phyloP scores from a whole-genome alignment of 2,113 vertebrate genomes.

The Alexandromys fortis region DNA sequence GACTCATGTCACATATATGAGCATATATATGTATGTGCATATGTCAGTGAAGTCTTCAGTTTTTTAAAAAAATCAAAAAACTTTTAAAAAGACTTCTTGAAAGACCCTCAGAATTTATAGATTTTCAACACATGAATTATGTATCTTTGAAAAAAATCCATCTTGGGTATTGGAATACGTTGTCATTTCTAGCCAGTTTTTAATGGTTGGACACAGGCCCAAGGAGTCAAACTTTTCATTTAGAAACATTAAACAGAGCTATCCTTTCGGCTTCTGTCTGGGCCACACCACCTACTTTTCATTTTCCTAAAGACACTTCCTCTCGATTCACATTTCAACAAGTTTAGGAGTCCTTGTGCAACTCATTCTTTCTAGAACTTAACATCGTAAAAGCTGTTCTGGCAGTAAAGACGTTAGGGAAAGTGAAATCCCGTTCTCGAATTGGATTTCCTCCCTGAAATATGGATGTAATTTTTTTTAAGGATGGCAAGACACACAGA shows the following conservation, averaged over 20 bases:
- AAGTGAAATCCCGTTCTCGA: background rate
- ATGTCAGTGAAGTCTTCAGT: background rate
- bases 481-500: background rate
- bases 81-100: background rate
- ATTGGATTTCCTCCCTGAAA: slow-evolving; percentile 16
- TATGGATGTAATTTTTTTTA: background rate
- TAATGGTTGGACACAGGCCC: background rate
- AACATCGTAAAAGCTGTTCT: background rate
- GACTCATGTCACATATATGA: too few species aligned
- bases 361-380: slow-evolving; percentile 7
- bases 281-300: background rate
- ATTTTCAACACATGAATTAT: background rate
- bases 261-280: background rate
- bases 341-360: background rate
- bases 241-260: background rate
- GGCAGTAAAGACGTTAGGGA: background rate
- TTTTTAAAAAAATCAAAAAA: background rate
- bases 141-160: background rate
- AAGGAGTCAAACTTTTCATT: background rate
- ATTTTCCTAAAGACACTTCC: background rate
- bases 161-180: background rate
- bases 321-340: background rate
- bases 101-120: background rate
- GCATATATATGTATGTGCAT: background rate
- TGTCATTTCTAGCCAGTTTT: background rate